Evolutionary conservation across 2,797 vertebrate genomes (phyloP).

Genomic region (Xyrichtys novacula): DNA sequence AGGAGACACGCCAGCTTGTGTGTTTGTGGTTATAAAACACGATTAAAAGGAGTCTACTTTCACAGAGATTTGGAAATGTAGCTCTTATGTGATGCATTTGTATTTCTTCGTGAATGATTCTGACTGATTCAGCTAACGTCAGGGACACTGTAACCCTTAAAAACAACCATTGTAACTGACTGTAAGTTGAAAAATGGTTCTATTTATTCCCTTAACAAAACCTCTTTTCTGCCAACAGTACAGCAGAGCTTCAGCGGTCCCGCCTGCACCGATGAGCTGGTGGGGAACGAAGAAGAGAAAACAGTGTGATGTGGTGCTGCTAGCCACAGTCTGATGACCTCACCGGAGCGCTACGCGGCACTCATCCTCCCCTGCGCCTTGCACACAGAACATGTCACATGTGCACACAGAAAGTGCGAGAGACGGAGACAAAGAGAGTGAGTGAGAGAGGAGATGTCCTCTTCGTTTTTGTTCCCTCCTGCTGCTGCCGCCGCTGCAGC

Average conservation of each 20-base stretch:
- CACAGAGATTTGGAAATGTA: neutral
- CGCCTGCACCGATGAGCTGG: conserved; percentile 16
- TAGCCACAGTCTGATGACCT: conserved; percentile 70
- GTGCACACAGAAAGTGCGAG: conserved; percentile 8
- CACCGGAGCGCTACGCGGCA: conserved; percentile 53
- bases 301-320: conserved; percentile 49
- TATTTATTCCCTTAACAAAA: conserved; percentile 4
- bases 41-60: neutral
- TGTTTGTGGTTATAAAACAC: conserved; percentile 13
- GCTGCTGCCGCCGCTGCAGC: conserved; percentile 24
- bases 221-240: conserved; percentile 26
- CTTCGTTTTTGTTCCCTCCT: conserved; percentile 45
- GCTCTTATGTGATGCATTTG: too few species aligned
- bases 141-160: conserved; percentile 8
- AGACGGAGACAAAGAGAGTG: conserved; percentile 6
- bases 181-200: neutral
- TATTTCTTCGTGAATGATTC: too few species aligned
- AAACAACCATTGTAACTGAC: conserved; percentile 20
- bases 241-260: conserved; percentile 31
- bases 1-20: conserved; percentile 24
- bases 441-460: conserved; percentile 42
- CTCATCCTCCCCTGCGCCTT: conserved; percentile 46
- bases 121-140: neutral
- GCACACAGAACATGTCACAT: too few species aligned
- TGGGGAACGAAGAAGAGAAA: conserved; percentile 39